Evolutionary conservation across 2,888 invertebrate genomes (phyloP), one percentile per base, ranked within the genome.

Genomic region (Vandiemenella viatica): DNA sequence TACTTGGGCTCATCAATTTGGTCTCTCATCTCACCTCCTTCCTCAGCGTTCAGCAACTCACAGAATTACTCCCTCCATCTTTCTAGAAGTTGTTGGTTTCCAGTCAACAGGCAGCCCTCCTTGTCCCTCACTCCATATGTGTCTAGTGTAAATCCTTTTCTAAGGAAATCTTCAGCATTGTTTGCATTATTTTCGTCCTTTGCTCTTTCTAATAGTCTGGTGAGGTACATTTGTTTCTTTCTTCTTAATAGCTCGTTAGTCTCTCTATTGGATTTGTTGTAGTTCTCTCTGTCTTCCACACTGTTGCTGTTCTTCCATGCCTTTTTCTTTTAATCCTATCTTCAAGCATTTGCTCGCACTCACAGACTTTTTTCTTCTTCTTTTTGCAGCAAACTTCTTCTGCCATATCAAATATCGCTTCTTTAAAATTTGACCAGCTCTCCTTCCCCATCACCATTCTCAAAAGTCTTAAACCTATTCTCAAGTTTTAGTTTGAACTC

Each of bases 341-440:
- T n/a, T n/a, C n/a, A n/a, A n/a, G n/a, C n/a, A n/a, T n/a, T n/a
- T n/a, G n/a, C n/a, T n/a, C n/a, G n/a, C n/a, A n/a, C n/a, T n/a
- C 49, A 4, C 18, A 7, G 13, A 45, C 23, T 45, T 45, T 49
- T 49, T 44, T 49, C 8, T 45, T 26, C 32, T 3, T 48, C 23
- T 20, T 38, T 45, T n/a, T n/a, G n/a, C 45, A 44, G 45, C 49
- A 49, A 3, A 49, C 45, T 38, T 45, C 45, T 21, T 38, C 37
- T 19, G 38, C 44, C 15, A 38, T 37, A 15, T 38, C 16, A 38
- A 15, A 49, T 26, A 4, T 20, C n/a, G n/a, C n/a, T 23, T 6
- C 16, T 37, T 40, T 40, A 49, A 18, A 3, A 38, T 5, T 5
- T 37, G 17, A 45, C 23, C 2, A 45, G 21, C 23, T 45, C 23